Evolutionary conservation across 2,113 vertebrate genomes (phyloP).

Genomic region (Gambusia holbrooki): DNA sequence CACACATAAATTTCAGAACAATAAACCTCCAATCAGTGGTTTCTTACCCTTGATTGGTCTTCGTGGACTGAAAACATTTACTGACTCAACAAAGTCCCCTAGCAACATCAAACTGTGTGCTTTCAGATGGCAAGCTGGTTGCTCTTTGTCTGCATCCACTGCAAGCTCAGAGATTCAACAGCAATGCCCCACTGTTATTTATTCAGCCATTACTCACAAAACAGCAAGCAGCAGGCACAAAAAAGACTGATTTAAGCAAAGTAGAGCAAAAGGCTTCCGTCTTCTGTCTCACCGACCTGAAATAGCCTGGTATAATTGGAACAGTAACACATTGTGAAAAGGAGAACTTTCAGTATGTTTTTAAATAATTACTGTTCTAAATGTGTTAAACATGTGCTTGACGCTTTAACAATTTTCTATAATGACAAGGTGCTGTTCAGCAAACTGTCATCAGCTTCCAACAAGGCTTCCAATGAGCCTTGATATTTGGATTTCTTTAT

Average conservation of each 20-base stretch:
- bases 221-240: background rate
- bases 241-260: background rate
- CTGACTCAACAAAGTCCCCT: background rate
- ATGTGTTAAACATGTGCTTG: conserved; percentile 12
- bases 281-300: background rate
- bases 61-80: background rate
- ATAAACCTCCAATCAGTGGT: background rate
- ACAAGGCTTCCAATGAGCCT: background rate
- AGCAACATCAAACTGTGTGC: background rate
- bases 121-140: background rate
- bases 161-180: background rate
- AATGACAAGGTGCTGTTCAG: conserved; percentile 14
- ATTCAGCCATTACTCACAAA: background rate
- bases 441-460: background rate
- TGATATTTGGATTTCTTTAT: too few species aligned
- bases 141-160: conserved; percentile 1
- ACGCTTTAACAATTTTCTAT: conserved; percentile 1
- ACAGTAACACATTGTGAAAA: background rate
- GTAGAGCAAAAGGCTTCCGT: background rate
- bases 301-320: conserved; percentile 16
- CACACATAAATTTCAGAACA: background rate
- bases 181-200: background rate
- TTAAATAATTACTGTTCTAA: conserved; percentile 12
- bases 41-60: background rate
- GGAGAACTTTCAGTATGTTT: conserved; percentile 10